Percentiles rank a stretch among this genome's conserved stretches.
These are phyloP conservation scores for Anabacerthia variegaticeps DNA, from an alignment of 2,797 vertebrate species.

Conservation along the genomic window DNA sequence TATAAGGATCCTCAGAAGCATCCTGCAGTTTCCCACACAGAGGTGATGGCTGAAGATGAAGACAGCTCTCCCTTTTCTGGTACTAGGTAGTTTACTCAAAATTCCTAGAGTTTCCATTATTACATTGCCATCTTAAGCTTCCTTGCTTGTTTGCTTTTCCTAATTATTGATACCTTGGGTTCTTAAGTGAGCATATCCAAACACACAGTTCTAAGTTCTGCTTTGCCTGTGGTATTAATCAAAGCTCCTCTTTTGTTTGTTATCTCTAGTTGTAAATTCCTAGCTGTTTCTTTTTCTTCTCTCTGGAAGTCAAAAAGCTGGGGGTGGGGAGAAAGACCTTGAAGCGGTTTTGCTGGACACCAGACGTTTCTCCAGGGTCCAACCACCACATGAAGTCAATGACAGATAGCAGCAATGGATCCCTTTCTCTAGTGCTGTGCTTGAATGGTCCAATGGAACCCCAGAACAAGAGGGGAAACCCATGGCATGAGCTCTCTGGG, in stretches of 20 bases:
- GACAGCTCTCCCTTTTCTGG: neutral
- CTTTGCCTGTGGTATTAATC: no score
- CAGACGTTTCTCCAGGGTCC: no score
- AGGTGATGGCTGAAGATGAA: neutral
- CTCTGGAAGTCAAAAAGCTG: no score
- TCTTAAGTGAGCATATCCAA: neutral
- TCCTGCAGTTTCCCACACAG: neutral
- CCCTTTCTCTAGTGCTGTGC: neutral
- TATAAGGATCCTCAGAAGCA: neutral
- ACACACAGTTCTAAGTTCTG: neutral
- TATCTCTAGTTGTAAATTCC: no score
- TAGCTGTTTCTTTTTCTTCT: no score
- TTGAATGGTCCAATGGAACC: neutral
- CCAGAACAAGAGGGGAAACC: neutral
- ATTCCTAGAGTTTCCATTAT: neutral
- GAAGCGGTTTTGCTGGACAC: no score
- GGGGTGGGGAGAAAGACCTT: no score
- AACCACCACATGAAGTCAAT: no score
- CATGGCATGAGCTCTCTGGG: neutral
- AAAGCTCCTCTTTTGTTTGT: no score
- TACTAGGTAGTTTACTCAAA: neutral
- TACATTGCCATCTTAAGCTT: neutral
- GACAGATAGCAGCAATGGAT: neutral
- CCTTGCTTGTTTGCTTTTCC: neutral
- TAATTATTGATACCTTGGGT: neutral